A percentile compares a stretch with the other conserved stretches of the same genome.
These are phyloP conservation scores for Dinomys branickii DNA, from an alignment of 2,113 vertebrate genomes.

Conservation along the genomic window DNA sequence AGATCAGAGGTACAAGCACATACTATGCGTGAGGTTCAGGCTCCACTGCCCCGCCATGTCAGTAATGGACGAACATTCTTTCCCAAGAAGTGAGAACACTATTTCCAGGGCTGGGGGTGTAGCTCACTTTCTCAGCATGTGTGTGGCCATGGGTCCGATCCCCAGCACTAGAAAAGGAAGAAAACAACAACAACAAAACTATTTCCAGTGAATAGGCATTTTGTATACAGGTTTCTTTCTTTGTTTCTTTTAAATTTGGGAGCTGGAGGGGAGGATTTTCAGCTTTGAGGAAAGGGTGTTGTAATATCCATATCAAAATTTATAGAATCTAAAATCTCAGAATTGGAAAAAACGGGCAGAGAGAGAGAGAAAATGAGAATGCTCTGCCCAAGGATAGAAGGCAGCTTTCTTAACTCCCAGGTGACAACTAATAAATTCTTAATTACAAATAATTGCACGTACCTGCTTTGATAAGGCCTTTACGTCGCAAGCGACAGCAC, in stretches of 20 bases:
- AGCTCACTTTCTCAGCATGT: not conserved
- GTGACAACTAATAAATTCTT: not conserved
- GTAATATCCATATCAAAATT: not conserved
- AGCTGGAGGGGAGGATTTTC: not conserved
- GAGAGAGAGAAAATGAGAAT: not conserved
- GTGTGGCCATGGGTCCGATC: not conserved
- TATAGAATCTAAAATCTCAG: not conserved
- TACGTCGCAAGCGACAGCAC: not conserved
- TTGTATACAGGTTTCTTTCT: not conserved
- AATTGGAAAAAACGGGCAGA: conserved; percentile 6
- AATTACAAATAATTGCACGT: conserved; percentile 26
- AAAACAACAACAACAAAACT: too few species aligned
- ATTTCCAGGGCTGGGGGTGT: not conserved
- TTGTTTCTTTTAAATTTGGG: not conserved
- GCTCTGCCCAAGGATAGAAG: not conserved
- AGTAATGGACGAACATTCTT: not conserved
- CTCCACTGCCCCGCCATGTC: not conserved
- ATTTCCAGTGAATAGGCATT: not conserved
- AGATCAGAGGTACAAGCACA: not conserved
- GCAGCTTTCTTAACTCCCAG: not conserved
- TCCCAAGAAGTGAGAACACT: not conserved
- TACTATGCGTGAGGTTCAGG: not conserved
- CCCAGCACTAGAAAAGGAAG: not conserved
- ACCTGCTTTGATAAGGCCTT: not conserved
- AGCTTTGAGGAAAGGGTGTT: conserved; percentile 20